A percentile compares a stretch with the other conserved stretches of the same genome.
Evolutionary conservation across 2,888 invertebrate species (phyloP).

Genomic region (Drosophila pseudotakahashii): DNA sequence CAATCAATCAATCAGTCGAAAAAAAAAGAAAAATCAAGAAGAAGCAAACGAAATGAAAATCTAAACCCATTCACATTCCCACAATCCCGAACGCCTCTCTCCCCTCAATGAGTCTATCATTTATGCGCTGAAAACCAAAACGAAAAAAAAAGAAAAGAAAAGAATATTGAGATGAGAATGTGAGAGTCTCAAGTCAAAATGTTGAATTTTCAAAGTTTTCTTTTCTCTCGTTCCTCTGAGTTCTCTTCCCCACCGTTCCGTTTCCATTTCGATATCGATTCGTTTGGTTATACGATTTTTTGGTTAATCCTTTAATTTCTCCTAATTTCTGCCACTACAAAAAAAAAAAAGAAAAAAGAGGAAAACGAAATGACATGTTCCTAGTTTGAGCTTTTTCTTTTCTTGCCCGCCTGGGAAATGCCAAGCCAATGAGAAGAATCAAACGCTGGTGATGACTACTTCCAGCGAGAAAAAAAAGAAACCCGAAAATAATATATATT

Average conservation of each 20-base stretch:
- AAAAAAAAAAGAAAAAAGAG: conserved; percentile 25
- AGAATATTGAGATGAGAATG: conserved; percentile 43
- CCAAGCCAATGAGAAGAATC: conserved; percentile 54
- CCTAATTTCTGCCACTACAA: conserved; percentile 35
- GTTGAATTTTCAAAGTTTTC: conserved; percentile 58
- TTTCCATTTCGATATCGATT: conserved; percentile 11
- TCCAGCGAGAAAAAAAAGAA: conserved; percentile 41
- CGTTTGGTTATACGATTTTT: conserved; percentile 19
- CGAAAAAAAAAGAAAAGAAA: conserved; percentile 46
- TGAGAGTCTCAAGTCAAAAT: conserved; percentile 69
- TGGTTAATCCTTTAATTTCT: conserved; percentile 13
- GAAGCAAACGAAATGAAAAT: conserved; percentile 62
- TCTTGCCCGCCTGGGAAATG: conserved; percentile 81
- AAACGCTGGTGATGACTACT: conserved; percentile 48
- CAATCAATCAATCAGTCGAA: conserved; percentile 62
- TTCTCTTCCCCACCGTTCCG: conserved; percentile 21
- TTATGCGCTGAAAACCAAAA: conserved; percentile 68
- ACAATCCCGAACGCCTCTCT: conserved; percentile 83
- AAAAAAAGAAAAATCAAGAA: conserved; percentile 48
- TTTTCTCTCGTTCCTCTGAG: conserved; percentile 42
- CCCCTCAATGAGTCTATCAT: conserved; percentile 85
- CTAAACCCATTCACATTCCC: conserved; percentile 81
- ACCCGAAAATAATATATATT: conserved; percentile 39
- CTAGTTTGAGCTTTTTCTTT: conserved; percentile 84
- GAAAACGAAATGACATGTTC: conserved; percentile 49